Base-by-base conservation (phyloP, 2,113 vertebrate genomes). In the Actenoides lindsayi region DNA sequence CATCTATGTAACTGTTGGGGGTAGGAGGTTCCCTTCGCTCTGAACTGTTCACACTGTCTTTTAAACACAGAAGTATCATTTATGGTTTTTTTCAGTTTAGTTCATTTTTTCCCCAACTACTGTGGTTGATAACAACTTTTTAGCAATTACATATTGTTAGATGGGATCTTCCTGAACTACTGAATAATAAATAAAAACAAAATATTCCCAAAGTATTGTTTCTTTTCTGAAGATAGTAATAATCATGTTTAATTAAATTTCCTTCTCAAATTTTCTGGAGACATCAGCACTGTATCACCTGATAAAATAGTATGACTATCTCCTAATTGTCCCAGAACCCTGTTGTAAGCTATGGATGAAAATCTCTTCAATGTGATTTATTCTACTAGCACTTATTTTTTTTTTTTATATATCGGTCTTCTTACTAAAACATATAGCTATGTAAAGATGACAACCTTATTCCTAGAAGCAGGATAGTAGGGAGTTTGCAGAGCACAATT, bases 251-350 rank as follows among this genome's bases (percentile, higher is more conserved):
- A 92, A 94, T 96, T 89, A 94, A 89, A 92, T 69, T 91, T 24
- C 6, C 30, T 79, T 91, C 80, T 79, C 95, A 83, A 63, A 94
- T 94, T 97, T 97, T 97, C 80, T 84, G 56, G 76, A 90, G 83
- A 30, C 63, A 89, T 69, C 67, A 90, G 57, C 74, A 94, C 46
- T 65, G 11, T 71, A 90, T 77, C 87, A 93, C n/a, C 60, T 94
- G 67, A 93, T 89, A 89, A 97, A 96, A 94, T 73, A 65, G 90
- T 39, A 94, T 73, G 51, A 48, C 78, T 95, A 18, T 25, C 46
- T 92, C 94, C 44, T 56, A 81, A 48, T 39, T 93, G 69, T 44
- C 51, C 19, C 35, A 91, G 56, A 84, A 59, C 5, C 16, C 20
- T 57, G 2, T 44, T 68, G 7, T 10, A 91, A 74, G 2, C 77